Base-by-base conservation (phyloP, 2,888 invertebrate species). In the Trichacis sp. region DNA sequence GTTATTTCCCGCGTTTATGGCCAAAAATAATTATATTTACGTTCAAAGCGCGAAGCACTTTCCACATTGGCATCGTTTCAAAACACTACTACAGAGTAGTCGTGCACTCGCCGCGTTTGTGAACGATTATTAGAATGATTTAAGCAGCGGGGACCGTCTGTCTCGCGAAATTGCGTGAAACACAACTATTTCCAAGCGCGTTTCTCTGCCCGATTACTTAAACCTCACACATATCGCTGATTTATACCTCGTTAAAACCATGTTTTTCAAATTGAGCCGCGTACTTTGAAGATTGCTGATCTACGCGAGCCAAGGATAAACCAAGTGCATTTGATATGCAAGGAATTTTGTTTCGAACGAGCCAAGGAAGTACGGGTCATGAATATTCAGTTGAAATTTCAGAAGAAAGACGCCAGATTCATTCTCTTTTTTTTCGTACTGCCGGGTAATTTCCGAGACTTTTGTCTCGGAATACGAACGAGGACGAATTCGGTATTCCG, bases 111-210 rank as follows among this genome's bases (percentile, higher is more conserved):
- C 55, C 50, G 56, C 45, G 59, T 43, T 49, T 24, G 59, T 64
- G 48, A 64, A 52, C 55, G 56, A 51, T 64, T 52, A 45, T 65
- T 57, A 53, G 11, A 53, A 60, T 60, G 64, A 64, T 64, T 64
- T 64, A 64, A 59, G 56, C 43, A 56, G 49, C 55, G 40, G 17
- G 15, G 40, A 40, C 50, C 40, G 59, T 33, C 48, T 50, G 51
- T 47, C 24, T 50, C 45, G 55, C 50, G 43, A 55, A 48, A 49
- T 47, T 59, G 30, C 50, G 30, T 15, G 17, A 51, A 53, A 49
- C 33, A 59, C 49, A 36, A 49, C 51, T 52, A 56, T 49, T 64
- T 55, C 55, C 55, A 60, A 64, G 51, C 59, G 52, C 45, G 36
- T 49, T 64, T 29, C 54, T 43, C 46, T 38, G 29, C 36, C 56